A percentile compares a stretch with the other conserved stretches of the same genome.
Evolutionary conservation across 2,113 vertebrate genomes (phyloP).

Genomic region (Anser cygnoides): DNA sequence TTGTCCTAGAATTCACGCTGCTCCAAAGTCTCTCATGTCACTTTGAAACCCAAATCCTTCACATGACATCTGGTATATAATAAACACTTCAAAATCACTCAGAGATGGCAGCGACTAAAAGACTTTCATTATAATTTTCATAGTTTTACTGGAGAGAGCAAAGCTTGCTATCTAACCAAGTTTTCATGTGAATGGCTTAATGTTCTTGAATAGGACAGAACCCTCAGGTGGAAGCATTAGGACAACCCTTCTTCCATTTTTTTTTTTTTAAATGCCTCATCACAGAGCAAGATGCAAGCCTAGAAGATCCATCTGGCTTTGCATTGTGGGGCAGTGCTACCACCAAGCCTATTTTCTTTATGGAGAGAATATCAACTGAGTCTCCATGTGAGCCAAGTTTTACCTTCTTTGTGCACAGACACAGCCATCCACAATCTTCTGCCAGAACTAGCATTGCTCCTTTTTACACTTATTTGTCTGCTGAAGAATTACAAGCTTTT

Average conservation of each 20-base stretch:
- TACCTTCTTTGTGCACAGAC: not conserved
- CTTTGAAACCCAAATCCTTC: conserved; percentile 53
- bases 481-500: not conserved
- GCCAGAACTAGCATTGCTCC: not conserved
- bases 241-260: not conserved
- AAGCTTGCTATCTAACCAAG: not conserved
- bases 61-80: conserved; percentile 37
- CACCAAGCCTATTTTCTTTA: not conserved
- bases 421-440: not conserved
- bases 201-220: not conserved
- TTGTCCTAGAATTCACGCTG: conserved; percentile 53
- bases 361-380: not conserved
- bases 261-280: not conserved
- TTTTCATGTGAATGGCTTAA: not conserved
- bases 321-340: not conserved
- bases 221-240: not conserved
- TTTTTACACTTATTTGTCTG: not conserved
- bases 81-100: conserved; percentile 1
- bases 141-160: not conserved
- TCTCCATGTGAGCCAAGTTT: not conserved
- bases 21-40: conserved; percentile 5
- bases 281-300: not conserved
- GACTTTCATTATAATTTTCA: not conserved
- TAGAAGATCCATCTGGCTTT: not conserved
- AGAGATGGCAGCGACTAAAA: not conserved